phyloP scores from a whole-genome alignment of 2,888 invertebrate species.

The Trachelus tabidus region DNA sequence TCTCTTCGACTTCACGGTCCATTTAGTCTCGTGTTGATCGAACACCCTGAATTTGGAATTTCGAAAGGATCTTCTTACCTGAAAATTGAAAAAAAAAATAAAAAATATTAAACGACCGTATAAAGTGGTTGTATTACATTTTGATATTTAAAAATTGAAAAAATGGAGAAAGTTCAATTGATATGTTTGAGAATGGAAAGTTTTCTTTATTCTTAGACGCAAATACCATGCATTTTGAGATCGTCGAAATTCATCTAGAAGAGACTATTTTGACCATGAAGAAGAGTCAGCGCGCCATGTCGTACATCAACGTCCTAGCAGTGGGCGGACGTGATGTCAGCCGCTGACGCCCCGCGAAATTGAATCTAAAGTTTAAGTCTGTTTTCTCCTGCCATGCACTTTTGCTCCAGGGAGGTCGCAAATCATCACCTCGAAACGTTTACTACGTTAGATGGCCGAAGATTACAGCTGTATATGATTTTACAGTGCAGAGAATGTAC shows the following conservation, averaged over 20 bases:
- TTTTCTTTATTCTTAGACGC: background rate
- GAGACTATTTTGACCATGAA: background rate
- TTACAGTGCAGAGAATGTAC: background rate
- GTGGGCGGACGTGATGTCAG: constrained; percentile 65
- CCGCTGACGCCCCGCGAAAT: constrained; percentile 63
- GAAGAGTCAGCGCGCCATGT: constrained; percentile 26
- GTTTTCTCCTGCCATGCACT: constrained; percentile 34
- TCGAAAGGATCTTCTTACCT: background rate
- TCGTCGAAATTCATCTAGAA: background rate
- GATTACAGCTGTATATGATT: constrained; percentile 51
- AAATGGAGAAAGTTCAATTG: background rate
- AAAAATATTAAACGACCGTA: background rate
- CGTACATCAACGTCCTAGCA: constrained; percentile 53
- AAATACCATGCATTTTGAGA: background rate
- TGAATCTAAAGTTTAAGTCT: constrained; percentile 63
- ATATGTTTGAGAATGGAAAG: too few species aligned
- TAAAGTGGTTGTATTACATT: background rate
- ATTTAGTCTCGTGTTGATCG: background rate
- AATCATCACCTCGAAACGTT: constrained; percentile 63
- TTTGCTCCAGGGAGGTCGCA: constrained; percentile 59
- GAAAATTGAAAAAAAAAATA: background rate
- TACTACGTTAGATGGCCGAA: constrained; percentile 62
- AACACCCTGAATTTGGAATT: background rate
- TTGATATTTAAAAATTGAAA: background rate
- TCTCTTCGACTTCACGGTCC: background rate